These are phyloP conservation scores for Pelusios castaneus DNA, from an alignment of 2,113 vertebrate genomes.

Conservation along the genomic window DNA sequence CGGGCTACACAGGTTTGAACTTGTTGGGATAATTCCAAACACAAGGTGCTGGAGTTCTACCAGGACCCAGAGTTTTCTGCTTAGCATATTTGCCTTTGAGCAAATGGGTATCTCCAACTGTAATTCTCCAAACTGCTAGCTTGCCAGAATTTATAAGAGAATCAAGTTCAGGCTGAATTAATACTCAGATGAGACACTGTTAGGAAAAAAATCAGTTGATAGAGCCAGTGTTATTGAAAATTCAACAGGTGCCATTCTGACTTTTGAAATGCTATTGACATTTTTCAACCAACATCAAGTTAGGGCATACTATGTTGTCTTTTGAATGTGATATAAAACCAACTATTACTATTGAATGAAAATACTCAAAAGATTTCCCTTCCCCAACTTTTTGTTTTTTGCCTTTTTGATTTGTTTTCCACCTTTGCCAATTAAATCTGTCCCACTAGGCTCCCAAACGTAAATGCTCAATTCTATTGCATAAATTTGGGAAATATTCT, in stretches of 20 bases:
- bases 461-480: neutral
- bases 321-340: neutral
- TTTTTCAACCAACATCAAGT: neutral
- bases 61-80: neutral
- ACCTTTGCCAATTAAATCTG: neutral
- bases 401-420: neutral
- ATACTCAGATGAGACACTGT: neutral
- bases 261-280: neutral
- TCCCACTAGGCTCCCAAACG: neutral
- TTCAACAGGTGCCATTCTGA: neutral
- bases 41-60: neutral
- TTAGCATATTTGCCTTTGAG: neutral
- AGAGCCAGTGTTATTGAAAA: neutral
- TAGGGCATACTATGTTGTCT: accelerated
- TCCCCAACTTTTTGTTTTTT: neutral
- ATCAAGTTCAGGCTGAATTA: neutral
- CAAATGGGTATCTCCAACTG: neutral
- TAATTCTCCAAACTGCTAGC: neutral
- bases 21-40: neutral
- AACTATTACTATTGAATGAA: neutral
- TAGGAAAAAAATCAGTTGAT: neutral
- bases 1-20: accelerated
- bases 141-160: neutral
- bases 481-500: neutral
- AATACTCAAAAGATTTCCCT: neutral